Percentiles rank a stretch among this genome's conserved stretches.
Evolutionary conservation across 2,113 vertebrate species (phyloP).

Genomic region (Oceanodroma tethys): DNA sequence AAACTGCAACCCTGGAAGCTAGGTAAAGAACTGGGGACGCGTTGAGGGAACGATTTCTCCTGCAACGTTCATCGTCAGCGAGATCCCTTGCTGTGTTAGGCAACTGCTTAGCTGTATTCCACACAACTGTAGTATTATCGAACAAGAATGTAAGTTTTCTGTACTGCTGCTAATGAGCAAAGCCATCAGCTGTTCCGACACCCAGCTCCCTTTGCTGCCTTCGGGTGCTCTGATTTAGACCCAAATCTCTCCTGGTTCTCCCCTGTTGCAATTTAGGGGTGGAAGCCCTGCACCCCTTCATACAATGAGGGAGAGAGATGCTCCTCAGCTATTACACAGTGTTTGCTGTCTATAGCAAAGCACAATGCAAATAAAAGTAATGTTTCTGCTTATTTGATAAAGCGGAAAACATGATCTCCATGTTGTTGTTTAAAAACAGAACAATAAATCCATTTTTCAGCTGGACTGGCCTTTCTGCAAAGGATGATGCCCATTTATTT

Average conservation of each 20-base stretch:
- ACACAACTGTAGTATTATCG: accelerated
- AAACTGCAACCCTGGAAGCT: not conserved
- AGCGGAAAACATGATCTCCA: not conserved
- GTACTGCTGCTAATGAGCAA: not conserved
- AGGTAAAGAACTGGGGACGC: not conserved
- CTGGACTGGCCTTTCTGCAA: not conserved
- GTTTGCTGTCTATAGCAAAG: accelerated
- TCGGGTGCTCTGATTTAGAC: not conserved
- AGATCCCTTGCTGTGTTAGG: conserved; percentile 17
- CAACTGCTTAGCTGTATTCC: not conserved
- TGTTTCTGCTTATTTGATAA: not conserved
- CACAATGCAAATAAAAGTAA: not conserved
- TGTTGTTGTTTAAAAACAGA: not conserved
- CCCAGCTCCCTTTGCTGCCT: not conserved
- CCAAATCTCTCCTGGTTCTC: not conserved
- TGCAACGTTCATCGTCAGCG: not conserved
- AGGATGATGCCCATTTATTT: not conserved
- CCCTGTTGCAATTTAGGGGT: not conserved
- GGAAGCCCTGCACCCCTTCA: not conserved
- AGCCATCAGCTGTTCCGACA: not conserved
- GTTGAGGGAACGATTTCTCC: not conserved
- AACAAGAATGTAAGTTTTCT: not conserved
- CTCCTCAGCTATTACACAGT: not conserved
- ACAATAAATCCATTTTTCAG: not conserved
- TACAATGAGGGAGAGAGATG: accelerated